phyloP scores from a whole-genome alignment of 2,888 invertebrate species.

The Agrypnus murinus region DNA sequence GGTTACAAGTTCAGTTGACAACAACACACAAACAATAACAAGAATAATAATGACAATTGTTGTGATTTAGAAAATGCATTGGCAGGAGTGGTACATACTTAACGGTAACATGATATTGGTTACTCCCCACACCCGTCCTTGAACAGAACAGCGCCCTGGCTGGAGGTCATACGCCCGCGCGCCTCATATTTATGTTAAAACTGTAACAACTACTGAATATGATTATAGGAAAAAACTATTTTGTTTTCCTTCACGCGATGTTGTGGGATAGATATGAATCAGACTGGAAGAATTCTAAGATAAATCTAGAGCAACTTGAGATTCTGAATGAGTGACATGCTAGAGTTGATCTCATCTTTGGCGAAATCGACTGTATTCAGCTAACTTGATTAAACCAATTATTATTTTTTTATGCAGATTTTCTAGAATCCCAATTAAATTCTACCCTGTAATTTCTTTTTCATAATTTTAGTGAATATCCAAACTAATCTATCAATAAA shows the following conservation, averaged over 20 bases:
- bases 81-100: slow-evolving; percentile 34
- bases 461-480: too few species aligned
- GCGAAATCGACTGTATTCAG: too few species aligned
- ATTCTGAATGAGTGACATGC: too few species aligned
- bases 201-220: slow-evolving; percentile 13
- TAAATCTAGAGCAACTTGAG: too few species aligned
- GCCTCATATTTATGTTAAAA: slow-evolving; percentile 32
- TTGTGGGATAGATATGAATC: not conserved
- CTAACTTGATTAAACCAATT: too few species aligned
- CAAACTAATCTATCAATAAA: too few species aligned
- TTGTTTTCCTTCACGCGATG: not conserved
- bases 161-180: slow-evolving; percentile 41
- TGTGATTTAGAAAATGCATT: slow-evolving; percentile 17
- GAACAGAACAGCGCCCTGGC: slow-evolving; percentile 36
- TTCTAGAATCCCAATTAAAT: too few species aligned
- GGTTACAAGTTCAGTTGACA: slow-evolving; percentile 1
- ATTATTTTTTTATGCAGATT: too few species aligned
- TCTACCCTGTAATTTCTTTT: too few species aligned
- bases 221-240: not conserved
- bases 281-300: not conserved
- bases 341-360: too few species aligned
- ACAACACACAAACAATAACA: too few species aligned
- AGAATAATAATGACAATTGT: slow-evolving; percentile 1
- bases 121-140: slow-evolving; percentile 41
- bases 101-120: slow-evolving; percentile 40